Percentiles rank a stretch among this genome's conserved stretches.
Evolutionary conservation across 2,888 invertebrate genomes (phyloP).

Genomic region (Drosophila phalerata): DNA sequence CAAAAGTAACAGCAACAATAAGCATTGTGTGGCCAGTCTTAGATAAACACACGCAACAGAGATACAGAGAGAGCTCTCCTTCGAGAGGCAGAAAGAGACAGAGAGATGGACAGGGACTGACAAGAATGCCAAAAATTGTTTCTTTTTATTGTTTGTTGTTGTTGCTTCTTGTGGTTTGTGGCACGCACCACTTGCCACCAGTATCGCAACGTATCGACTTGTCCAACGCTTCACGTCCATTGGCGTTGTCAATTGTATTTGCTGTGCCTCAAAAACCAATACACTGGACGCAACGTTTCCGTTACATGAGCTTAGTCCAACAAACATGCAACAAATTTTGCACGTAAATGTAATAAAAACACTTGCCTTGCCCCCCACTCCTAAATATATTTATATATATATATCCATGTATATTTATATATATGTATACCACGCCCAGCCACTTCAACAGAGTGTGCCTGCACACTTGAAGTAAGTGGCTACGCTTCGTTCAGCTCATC

Average conservation of each 20-base stretch:
- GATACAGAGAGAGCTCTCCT: neutral
- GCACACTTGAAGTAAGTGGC: constrained; percentile 58
- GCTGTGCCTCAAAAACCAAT: constrained; percentile 70
- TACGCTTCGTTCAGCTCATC: constrained; percentile 58
- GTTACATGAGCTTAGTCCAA: constrained; percentile 56
- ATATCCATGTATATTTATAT: neutral
- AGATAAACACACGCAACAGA: constrained; percentile 57
- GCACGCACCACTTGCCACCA: constrained; percentile 48
- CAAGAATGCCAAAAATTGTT: constrained; percentile 48
- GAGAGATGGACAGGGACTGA: neutral
- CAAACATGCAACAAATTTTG: constrained; percentile 82
- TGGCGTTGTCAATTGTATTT: constrained; percentile 73
- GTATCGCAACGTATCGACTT: constrained; percentile 10
- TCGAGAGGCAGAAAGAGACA: neutral
- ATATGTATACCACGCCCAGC: constrained; percentile 44
- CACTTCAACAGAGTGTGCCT: constrained; percentile 53
- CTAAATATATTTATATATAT: neutral
- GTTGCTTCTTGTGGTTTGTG: constrained; percentile 43
- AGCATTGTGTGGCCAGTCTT: constrained; percentile 67
- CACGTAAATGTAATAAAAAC: constrained; percentile 84
- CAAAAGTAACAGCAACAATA: constrained; percentile 65
- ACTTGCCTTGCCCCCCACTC: constrained; percentile 31
- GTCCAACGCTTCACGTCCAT: constrained; percentile 14
- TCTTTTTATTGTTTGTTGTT: constrained; percentile 7
- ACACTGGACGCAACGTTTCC: constrained; percentile 65